phyloP scores from a whole-genome alignment of 1,140 invertebrate genomes.

The Nebria ingens region DNA sequence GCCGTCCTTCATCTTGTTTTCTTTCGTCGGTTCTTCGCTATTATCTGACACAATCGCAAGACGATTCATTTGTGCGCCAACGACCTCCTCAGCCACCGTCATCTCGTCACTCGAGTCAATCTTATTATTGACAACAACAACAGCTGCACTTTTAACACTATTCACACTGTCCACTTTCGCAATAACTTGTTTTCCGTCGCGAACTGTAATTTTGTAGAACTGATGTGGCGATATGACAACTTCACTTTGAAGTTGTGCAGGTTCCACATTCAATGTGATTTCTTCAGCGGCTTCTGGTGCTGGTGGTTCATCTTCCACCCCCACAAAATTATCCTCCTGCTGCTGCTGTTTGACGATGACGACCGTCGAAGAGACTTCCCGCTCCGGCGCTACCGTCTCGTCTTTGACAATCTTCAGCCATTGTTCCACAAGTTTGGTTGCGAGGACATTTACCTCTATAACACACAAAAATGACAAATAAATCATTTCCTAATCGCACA shows the following conservation, averaged over 20 bases:
- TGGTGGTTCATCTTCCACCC: conserved; percentile 5
- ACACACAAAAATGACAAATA: conserved; percentile 27
- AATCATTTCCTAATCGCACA: background rate
- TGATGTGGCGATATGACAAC: conserved; percentile 27
- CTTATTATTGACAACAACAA: conserved; percentile 16
- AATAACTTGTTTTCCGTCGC: conserved; percentile 61
- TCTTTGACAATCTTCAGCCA: conserved; percentile 82
- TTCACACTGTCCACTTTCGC: conserved; percentile 41
- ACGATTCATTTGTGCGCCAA: conserved; percentile 13
- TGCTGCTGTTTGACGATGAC: conserved; percentile 10
- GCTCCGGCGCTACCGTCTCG: conserved; percentile 34
- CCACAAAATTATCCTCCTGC: too few relatives aligned
- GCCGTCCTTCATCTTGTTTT: conserved; percentile 22
- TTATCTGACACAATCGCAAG: conserved; percentile 20
- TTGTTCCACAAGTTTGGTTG: conserved; percentile 74
- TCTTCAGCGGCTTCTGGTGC: conserved; percentile 10
- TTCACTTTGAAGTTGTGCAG: conserved; percentile 16
- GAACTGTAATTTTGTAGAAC: conserved; percentile 57
- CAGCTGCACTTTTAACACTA: conserved; percentile 19
- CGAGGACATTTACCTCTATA: conserved; percentile 57
- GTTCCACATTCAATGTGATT: conserved; percentile 8
- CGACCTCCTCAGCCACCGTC: background rate
- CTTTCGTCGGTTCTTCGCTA: conserved; percentile 22
- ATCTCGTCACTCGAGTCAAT: background rate
- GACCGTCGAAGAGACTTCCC: conserved; percentile 13